These are phyloP conservation scores for Spodoptera exigua DNA, from an alignment of 2,888 invertebrate genomes.

Conservation along the genomic window DNA sequence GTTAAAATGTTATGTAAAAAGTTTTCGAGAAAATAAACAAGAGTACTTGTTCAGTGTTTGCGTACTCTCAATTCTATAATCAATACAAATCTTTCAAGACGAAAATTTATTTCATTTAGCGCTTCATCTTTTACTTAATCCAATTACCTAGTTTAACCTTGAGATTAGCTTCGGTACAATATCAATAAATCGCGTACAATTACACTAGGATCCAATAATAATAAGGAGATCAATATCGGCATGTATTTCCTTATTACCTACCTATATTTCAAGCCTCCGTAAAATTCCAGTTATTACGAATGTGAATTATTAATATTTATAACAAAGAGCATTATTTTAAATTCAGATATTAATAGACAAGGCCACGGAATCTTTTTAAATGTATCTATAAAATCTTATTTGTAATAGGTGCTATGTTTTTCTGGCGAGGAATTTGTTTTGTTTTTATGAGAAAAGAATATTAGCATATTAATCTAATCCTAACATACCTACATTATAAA, in stretches of 20 bases:
- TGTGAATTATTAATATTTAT: slow-evolving; percentile 23
- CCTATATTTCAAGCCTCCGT: slow-evolving; percentile 17
- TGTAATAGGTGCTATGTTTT: too few species aligned
- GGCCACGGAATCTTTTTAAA: too few species aligned
- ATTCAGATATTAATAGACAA: too few species aligned
- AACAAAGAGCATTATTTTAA: neutral
- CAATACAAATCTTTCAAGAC: slow-evolving; percentile 45
- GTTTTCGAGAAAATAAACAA: slow-evolving; percentile 25
- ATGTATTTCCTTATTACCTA: slow-evolving; percentile 39
- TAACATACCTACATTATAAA: too few species aligned
- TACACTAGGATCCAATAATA: slow-evolving; percentile 26
- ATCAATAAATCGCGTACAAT: slow-evolving; percentile 18
- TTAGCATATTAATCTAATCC: too few species aligned
- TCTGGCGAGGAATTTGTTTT: too few species aligned
- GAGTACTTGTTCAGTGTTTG: slow-evolving; percentile 43
- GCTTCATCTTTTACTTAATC: slow-evolving; percentile 7
- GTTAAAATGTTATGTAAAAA: too few species aligned
- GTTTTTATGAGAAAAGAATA: too few species aligned
- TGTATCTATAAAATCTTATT: too few species aligned
- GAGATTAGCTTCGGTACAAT: slow-evolving; percentile 19
- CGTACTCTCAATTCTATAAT: slow-evolving; percentile 52
- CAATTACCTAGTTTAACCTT: slow-evolving; percentile 41
- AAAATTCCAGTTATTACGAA: slow-evolving; percentile 20
- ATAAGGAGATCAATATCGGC: slow-evolving; percentile 23
- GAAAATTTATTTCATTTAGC: slow-evolving; percentile 43